These are phyloP conservation scores for Acridotheres tristis DNA, from an alignment of 2,797 vertebrate species.

Conservation along the genomic window DNA sequence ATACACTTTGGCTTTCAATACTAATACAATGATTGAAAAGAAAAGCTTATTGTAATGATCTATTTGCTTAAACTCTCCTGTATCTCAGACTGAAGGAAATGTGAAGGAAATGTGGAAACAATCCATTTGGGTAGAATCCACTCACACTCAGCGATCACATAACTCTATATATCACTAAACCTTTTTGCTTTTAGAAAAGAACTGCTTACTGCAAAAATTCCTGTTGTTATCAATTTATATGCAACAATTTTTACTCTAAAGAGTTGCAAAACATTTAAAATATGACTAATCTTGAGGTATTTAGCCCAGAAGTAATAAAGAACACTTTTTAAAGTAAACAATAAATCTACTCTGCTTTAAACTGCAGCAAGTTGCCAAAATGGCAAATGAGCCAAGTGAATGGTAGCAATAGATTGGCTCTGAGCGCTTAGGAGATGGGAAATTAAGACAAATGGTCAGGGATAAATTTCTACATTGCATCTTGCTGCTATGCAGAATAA, in stretches of 20 bases:
- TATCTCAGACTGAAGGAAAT: not conserved
- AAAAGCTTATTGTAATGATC: not conserved
- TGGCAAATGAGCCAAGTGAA: not conserved
- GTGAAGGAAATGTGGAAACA: constrained; percentile 27
- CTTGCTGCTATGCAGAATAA: not conserved
- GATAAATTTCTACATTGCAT: not conserved
- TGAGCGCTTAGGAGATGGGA: not conserved
- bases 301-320: not conserved
- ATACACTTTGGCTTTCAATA: not conserved
- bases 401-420: not conserved
- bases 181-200: not conserved
- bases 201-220: not conserved
- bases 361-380: not conserved
- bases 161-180: not conserved
- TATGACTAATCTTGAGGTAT: not conserved
- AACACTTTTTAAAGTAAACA: not conserved
- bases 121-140: not conserved
- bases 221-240: not conserved
- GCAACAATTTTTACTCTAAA: not conserved
- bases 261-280: not conserved
- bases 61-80: not conserved
- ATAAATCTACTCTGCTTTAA: constrained; percentile 4
- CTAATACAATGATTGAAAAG: not conserved
- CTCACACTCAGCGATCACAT: not conserved
- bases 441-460: not conserved